Evolutionary conservation across 2,113 vertebrate species (phyloP).

Genomic region (Saimiri boliviensis): DNA sequence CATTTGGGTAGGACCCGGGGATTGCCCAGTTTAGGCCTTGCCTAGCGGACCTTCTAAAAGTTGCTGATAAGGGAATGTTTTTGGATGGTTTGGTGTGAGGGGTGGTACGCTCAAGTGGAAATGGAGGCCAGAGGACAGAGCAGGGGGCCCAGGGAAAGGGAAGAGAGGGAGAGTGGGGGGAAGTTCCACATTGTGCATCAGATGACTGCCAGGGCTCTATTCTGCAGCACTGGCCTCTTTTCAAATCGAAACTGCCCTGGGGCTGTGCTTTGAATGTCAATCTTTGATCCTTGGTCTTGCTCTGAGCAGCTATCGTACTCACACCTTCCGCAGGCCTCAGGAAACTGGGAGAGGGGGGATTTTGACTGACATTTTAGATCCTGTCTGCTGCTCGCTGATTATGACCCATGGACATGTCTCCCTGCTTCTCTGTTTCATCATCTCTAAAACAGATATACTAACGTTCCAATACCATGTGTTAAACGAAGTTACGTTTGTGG

Average conservation of each 20-base stretch:
- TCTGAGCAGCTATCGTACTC: background rate
- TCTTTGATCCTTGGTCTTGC: background rate
- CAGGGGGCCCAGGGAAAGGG: background rate
- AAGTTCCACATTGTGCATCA: rapidly evolving
- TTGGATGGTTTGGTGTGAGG: background rate
- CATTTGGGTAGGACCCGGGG: background rate
- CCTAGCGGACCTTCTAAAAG: background rate
- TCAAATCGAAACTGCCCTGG: background rate
- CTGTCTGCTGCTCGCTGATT: background rate
- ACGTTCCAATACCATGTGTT: background rate
- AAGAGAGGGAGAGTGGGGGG: no score
- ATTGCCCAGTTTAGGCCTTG: background rate
- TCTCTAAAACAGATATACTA: background rate
- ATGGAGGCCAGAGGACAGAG: background rate
- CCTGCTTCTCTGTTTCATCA: background rate
- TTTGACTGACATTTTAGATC: background rate
- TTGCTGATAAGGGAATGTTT: background rate
- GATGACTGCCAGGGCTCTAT: background rate
- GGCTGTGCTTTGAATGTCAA: background rate
- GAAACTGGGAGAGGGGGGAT: background rate
- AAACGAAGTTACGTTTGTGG: background rate
- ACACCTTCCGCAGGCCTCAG: background rate
- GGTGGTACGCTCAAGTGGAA: background rate
- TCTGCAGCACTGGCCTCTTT: background rate
- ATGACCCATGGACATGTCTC: background rate